These are phyloP conservation scores for Erebia palarica DNA, from an alignment of 2,888 invertebrate genomes.

Conservation along the genomic window DNA sequence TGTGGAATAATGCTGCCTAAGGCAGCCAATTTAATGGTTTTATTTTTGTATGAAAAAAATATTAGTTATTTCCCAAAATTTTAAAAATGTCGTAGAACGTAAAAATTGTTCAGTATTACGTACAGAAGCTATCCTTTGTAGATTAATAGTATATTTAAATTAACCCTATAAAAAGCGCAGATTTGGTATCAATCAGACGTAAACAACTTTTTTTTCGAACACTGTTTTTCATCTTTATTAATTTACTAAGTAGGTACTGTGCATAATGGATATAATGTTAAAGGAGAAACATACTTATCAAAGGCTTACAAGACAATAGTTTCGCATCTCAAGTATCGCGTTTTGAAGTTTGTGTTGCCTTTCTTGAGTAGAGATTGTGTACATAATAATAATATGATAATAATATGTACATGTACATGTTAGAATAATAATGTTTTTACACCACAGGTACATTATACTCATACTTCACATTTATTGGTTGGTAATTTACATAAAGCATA, in stretches of 20 bases:
- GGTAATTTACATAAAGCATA: not conserved
- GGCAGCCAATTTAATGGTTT: too few relatives aligned
- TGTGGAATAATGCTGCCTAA: too few relatives aligned
- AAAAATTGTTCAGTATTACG: too few relatives aligned
- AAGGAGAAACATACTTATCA: not conserved
- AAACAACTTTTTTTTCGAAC: constrained; percentile 3
- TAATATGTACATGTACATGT: too few relatives aligned
- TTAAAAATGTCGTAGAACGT: too few relatives aligned
- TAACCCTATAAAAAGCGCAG: not conserved
- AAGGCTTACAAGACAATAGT: not conserved
- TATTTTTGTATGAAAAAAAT: too few relatives aligned
- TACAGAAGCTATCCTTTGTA: too few relatives aligned
- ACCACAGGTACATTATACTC: not conserved
- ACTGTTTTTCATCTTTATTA: not conserved
- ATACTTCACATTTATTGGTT: not conserved
- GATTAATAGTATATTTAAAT: too few relatives aligned
- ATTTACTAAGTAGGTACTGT: not conserved
- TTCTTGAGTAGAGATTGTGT: not conserved
- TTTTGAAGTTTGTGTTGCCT: not conserved
- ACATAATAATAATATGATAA: too few relatives aligned
- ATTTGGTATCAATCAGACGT: not conserved
- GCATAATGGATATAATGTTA: not conserved
- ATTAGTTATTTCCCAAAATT: too few relatives aligned
- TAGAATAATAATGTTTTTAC: not conserved
- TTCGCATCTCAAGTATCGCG: not conserved